Evolutionary conservation across 2,113 vertebrate genomes (phyloP), one percentile per base, ranked within the genome.

Genomic region (Paradoxurus hermaphroditus): DNA sequence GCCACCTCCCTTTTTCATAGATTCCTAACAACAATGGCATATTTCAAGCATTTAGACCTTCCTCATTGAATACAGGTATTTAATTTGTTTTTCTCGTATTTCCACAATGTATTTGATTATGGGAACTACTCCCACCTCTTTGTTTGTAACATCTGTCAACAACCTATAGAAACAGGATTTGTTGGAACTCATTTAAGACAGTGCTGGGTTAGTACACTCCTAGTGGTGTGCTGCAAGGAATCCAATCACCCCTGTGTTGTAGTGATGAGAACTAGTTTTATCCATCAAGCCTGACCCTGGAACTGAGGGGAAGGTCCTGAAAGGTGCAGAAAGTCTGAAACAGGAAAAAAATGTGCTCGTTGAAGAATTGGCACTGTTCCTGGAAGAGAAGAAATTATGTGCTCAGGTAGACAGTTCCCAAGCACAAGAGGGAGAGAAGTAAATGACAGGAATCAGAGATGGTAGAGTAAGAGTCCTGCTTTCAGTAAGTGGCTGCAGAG

Each of bases 11-110:
- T 73, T 1, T 51, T 70, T 36, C 14, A 36, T 56, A 68, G 56
- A 39, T 44, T 72, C 34, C 65, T 25, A 73, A 27, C 29, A 12
- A 25, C 15, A 65, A 1, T 23, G 21, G 10, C 31, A 15, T 78
- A 14, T 53, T 86, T 86, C 14, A 81, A 63, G 39, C 4, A 44
- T 84, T 82, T 25, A 92, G 41, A 94, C 44, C 29, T 39, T 67
- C 29, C 53, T 2, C 27, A 44, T 70, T 59, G 77, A 95, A 94
- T 34, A 59, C 9, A 72, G 12, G 27, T 46, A 34, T 68, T 81
- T 67, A 41, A 49, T 93, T 90, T 91, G 68, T 86, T 95, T 93
- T 63, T 75, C 34, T 67, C 41, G 67, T 29, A 25, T 95, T 94
- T 86, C 46, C 18, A 78, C 29, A 44, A 41, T 0, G 1, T 56